These are phyloP conservation scores for Sinocyclocheilus maitianheensis DNA, from an alignment of 2,113 vertebrate genomes.

Conservation along the genomic window DNA sequence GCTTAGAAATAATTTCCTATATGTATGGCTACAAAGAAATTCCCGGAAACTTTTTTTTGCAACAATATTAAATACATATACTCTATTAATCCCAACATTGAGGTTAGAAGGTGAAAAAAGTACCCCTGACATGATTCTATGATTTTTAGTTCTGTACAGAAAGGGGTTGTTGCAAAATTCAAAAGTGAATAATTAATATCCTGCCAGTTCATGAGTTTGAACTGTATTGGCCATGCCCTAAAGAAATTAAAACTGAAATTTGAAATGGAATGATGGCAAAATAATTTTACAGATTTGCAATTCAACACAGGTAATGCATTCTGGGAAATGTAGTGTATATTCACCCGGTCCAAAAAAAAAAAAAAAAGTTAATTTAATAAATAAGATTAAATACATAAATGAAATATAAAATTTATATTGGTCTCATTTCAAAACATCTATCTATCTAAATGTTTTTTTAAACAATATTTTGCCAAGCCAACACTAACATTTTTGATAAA, in stretches of 20 bases:
- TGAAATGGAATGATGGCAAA: neutral
- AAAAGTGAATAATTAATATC: neutral
- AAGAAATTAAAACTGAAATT: neutral
- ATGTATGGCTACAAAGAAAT: neutral
- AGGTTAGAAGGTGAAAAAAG: neutral
- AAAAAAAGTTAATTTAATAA: neutral
- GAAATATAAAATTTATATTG: no score
- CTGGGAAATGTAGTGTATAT: neutral
- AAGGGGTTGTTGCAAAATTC: neutral
- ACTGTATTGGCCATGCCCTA: neutral
- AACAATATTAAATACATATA: neutral
- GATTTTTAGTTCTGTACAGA: neutral
- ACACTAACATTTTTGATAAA: neutral
- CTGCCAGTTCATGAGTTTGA: neutral
- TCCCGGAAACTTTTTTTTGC: neutral
- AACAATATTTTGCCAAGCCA: no score
- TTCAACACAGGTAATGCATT: neutral
- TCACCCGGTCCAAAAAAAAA: neutral
- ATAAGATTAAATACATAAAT: neutral
- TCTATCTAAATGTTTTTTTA: no score
- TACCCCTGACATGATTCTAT: neutral
- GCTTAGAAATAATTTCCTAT: slow-evolving; percentile 13
- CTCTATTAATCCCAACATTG: neutral
- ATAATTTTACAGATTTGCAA: neutral
- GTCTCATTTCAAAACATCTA: no score